Base-by-base conservation (phyloP, 2,797 vertebrate species). In the Heteromormyrus szaboi region DNA sequence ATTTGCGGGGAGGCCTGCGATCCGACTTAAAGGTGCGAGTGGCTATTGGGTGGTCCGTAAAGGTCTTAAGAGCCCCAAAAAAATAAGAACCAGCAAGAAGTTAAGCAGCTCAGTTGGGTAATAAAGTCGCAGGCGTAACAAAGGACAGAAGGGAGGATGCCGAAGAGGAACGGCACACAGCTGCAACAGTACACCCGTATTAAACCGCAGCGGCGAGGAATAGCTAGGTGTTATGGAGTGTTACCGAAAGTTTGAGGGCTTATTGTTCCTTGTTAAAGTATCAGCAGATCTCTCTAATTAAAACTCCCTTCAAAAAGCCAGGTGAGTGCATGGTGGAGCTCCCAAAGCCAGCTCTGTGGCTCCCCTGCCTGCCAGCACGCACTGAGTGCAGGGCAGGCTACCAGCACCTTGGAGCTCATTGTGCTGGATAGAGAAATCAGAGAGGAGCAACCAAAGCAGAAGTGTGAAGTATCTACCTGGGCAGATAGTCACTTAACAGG, bases 1-100 rank as follows among this genome's bases (percentile, higher is more conserved):
- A 92, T 90, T 90, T 79, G 50, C 65, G 50, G 89, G 90, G 92
- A 89, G 85, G 62, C 86, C 51, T 88, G 90, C 89, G 89, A 93
- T 88, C 89, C 89, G 91, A 92, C 89, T 91, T 90, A 68, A 54
- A 86, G 86, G 53, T 68, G 83, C 86, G n/a, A 62, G 85, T 51
- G 25, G 91, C 85, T 91, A 88, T 91, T 89, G 88, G 90, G 89
- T 92, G 91, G 88, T 89, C 91, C 56, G 56, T 48, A 29, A 50
- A 90, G 88, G 91, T 86, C 81, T 51, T 22, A 46, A 37, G 41
- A 53, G 29, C 29, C 17, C 29, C 50, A 4, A 72, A 72, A 81
- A 87, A 83, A 84, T 53, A 83, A 86, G 50, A 81, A 76, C 76
- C 79, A 89, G 89, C 72, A 84, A 87, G 19, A 88, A 89, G 81